Percentiles rank a stretch among this genome's conserved stretches.
These are phyloP conservation scores for Gobio gobio DNA, from an alignment of 2,113 vertebrate species.

Conservation along the genomic window DNA sequence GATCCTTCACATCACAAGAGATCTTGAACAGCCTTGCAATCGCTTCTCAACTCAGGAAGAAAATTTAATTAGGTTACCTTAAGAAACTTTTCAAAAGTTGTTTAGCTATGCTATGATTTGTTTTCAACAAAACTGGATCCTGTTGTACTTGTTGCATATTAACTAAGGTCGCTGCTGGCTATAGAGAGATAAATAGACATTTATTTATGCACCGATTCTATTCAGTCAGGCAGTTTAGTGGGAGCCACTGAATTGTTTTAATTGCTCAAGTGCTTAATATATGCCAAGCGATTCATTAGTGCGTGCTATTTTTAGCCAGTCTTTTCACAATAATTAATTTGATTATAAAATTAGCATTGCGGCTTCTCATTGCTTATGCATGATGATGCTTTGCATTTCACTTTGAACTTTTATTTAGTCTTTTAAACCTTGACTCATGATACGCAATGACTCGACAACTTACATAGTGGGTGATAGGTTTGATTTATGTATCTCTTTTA, in stretches of 20 bases:
- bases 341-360: slow-evolving; percentile 70
- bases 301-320: slow-evolving; percentile 1
- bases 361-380: slow-evolving; percentile 64
- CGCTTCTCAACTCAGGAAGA: background rate
- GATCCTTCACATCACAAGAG: slow-evolving; percentile 33
- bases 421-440: slow-evolving; percentile 54
- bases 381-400: slow-evolving; percentile 59
- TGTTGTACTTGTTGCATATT: background rate
- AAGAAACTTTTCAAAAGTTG: background rate
- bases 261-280: slow-evolving; percentile 58
- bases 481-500: background rate
- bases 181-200: slow-evolving; percentile 17
- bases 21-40: background rate
- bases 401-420: slow-evolving; percentile 63
- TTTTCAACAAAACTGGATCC: background rate
- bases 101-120: background rate
- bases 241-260: slow-evolving; percentile 65
- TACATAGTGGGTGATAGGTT: slow-evolving; percentile 2
- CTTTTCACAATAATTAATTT: slow-evolving; percentile 48
- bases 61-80: background rate
- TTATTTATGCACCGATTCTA: slow-evolving; percentile 53
- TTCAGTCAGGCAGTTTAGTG: slow-evolving; percentile 42
- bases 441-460: slow-evolving; percentile 4
- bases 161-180: slow-evolving; percentile 24
- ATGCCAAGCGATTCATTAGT: slow-evolving; percentile 58